phyloP scores from a whole-genome alignment of 2,888 invertebrate genomes.

The Crocallis elinguaria region DNA sequence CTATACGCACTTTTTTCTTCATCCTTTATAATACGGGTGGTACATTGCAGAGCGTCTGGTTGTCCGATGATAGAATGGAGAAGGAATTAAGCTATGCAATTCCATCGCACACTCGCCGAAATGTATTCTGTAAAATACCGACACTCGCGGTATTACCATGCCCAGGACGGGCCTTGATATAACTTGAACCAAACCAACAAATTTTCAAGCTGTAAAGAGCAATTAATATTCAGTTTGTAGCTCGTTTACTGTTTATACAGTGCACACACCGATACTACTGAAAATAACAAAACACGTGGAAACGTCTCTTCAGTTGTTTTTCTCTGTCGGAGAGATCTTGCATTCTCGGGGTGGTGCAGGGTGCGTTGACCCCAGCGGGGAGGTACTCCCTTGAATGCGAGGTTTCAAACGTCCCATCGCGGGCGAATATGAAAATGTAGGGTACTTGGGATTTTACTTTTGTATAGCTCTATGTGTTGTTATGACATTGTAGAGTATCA shows the following conservation, averaged over 20 bases:
- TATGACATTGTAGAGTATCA: slow-evolving; percentile 9
- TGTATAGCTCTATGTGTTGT: slow-evolving; percentile 18
- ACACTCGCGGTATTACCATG: no score
- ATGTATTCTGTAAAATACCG: no score
- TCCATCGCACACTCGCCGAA: no score
- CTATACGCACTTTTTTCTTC: no score
- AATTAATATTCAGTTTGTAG: not conserved
- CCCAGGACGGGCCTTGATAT: no score
- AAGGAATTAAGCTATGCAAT: no score
- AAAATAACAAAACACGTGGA: slow-evolving; percentile 31
- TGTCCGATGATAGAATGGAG: no score
- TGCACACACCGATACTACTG: slow-evolving; percentile 11
- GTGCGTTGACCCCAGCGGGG: slow-evolving; percentile 45
- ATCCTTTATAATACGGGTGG: no score
- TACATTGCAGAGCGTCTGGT: no score
- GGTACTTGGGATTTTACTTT: slow-evolving; percentile 22
- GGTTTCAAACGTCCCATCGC: slow-evolving; percentile 44
- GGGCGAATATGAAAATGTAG: slow-evolving; percentile 23
- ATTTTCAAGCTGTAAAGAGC: no score
- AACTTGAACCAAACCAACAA: no score
- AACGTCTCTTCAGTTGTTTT: slow-evolving; percentile 52
- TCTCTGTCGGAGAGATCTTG: slow-evolving; percentile 39
- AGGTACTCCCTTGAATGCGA: slow-evolving; percentile 51
- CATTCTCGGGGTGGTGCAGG: slow-evolving; percentile 38
- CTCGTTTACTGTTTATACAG: slow-evolving; percentile 3